Base-by-base conservation (phyloP, 1,140 invertebrate species). In the Drosophila saltans region DNA sequence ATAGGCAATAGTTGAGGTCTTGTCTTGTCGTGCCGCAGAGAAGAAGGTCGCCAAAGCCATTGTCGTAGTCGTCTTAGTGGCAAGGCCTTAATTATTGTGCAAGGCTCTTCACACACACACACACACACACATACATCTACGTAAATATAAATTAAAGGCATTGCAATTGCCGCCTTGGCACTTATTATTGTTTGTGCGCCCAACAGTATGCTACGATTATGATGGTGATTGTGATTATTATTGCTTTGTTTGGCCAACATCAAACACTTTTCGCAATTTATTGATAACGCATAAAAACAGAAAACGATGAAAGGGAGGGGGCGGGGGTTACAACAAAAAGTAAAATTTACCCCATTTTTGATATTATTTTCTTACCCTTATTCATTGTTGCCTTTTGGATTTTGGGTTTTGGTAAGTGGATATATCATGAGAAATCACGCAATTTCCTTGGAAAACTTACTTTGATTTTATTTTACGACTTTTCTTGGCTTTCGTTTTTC, bases 401-500 rank as follows among this genome's bases (percentile, higher is more conserved):
- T 40, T 40, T 10, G 1, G 9, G 2, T 5, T 43, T n/a, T 16
- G 45, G 21, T 36, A 58, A 58, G 30, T 58, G 30, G 30, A 58
- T 58, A 39, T 36, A 63, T 62, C 66, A 45, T 57, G 40, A 62
- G 67, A 81, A 84, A 85, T 81, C 68, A 85, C 78, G 71, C 78
- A 79, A 52, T 69, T 86, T 86, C 56, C 69, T 4, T 9, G 5
- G 40, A 48, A 70, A 85, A 63, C 40, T 66, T 55, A 41, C 74
- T 74, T 80, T 72, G 67, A 70, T 48, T 81, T 83, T 78, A 16
- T 84, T 78, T 84, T 69, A 69, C 41, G 72, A 76, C 66, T 69
- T 55, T 62, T 36, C 33, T 36, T 36, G 33, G 33, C 3, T 36
- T 69, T 48, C 36, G 21, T 11, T 48, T 55, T 6, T 16, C 16